Evolutionary conservation across 2,888 invertebrate genomes (phyloP), one percentile per base, ranked within the genome.

Genomic region (Andrena chrysosceles): DNA sequence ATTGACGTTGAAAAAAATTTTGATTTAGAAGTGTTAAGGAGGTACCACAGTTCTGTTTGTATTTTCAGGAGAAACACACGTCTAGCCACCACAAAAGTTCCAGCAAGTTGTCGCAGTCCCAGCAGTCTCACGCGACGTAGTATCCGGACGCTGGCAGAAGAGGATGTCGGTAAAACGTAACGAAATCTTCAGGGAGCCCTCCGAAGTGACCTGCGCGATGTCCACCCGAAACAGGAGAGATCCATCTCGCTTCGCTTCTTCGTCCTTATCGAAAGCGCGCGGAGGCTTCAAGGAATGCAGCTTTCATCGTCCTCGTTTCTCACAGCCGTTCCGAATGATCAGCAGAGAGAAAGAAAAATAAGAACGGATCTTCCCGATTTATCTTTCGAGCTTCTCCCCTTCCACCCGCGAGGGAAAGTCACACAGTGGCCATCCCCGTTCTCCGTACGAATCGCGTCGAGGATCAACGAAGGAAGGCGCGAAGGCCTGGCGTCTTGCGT

Each of bases 51-150:
- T 59, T 82, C 31, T 81, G 52, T 72, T 85, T 88, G 31, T 92
- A 90, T 91, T 93, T 89, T 62, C 92, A 93, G 93, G 93, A 93
- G 48, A 93, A 92, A 84, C 92, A 93, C 82, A 81, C 92, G 70
- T 92, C 93, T 87, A 90, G 92, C 85, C 92, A 93, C 83, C 93
- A 93, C 87, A 93, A 92, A 90, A 93, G 90, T 89, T 91, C 92
- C 80, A 92, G 87, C 85, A 93, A 91, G 82, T 71, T 91, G 70
- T 86, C 91, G 64, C 91, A 91, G 70, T 89, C 90, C 20, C 91
- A 91, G 71, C 92, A 91, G 54, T 89, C 87, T 26, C 91, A 91
- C 63, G 49, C 85, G 67, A 89, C 92, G 91, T 92, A 92, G 91
- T 92, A 91, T 85, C 72, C 52, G 91, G 69, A 84, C 66, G 77